Evolutionary conservation across 2,797 vertebrate species (phyloP), one percentile per base, ranked within the genome.

Genomic region (Microhierax caerulescens): DNA sequence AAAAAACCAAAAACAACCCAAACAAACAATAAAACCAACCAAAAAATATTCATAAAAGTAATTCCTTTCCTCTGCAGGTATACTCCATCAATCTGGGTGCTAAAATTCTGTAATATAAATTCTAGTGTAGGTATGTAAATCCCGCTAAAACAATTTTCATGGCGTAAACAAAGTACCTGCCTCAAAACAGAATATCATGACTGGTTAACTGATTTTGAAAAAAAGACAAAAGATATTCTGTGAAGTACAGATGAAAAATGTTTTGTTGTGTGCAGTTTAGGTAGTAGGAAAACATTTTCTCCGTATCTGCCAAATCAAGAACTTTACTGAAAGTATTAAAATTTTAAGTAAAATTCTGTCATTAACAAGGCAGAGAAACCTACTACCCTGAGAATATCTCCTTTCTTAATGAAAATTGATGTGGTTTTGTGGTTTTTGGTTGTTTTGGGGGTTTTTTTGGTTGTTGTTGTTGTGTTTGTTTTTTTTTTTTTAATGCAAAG

Each of bases 341-440:
- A 37, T 72, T 95, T 91, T 78, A 61, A 82, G 57, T 57, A 6
- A 4, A 68, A 50, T 64, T 67, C 41, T 45, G 10, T 32, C 3
- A 34, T 64, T 63, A 84, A 45, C 7, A 79, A 68, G 80, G 9
- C 20, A 64, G 37, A 80, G 22, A 70, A 93, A 65, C 11, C 5
- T 36, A 43, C 9, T 32, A 72, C 15, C 6, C 9, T 11, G 56
- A 59, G 74, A 74, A 82, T 34, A 82, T 39, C 30, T 93, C 13
- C 7, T 8, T 28, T 60, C 27, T 69, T 80, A 51, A 72, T 28
- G 7, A 65, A 89, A 53, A 20, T 12, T 32, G 10, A 22, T 28
- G 14, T 2, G 3, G 0, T 0, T 9, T 39, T 39, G 37, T 39
- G 37, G 37, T 3, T 39, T 39, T 39, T 39, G 37, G 37, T 39